Conservation (phyloP, 2,113 vertebrate species). For the Passer montanus region DNA sequence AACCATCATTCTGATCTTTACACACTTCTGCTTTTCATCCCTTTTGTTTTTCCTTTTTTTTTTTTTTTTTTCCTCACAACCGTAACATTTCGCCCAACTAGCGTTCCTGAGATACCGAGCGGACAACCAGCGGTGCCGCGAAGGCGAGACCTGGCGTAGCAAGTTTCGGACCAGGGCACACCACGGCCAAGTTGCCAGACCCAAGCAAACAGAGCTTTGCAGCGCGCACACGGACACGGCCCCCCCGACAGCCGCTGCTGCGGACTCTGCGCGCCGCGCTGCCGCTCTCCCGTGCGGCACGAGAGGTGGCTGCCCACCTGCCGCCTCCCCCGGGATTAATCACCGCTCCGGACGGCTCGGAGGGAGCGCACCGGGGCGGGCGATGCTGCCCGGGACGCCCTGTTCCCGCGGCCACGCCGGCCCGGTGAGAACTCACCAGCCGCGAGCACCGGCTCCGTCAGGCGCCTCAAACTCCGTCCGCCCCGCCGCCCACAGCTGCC, state of each 20-base stretch:
- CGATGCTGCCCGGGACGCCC: neutral
- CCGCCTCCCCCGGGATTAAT: neutral
- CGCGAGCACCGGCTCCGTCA: neutral
- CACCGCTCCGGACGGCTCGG: neutral
- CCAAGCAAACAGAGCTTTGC: neutral
- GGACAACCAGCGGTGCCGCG: neutral
- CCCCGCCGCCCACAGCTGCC: neutral
- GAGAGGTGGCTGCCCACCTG: rapidly evolving
- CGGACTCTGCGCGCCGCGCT: neutral
- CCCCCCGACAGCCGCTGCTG: neutral
- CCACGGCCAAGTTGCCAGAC: conserved; percentile 25
- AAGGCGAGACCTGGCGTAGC: neutral
- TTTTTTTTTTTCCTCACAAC: too few relatives aligned
- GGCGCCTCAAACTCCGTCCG: neutral
- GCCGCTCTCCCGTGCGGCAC: neutral
- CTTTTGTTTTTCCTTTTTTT: neutral
- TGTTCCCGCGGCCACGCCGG: neutral
- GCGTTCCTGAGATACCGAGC: neutral
- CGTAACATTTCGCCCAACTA: neutral
- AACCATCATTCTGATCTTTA: neutral
- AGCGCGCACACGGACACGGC: neutral
- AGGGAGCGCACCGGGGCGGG: neutral
- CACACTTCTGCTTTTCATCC: neutral
- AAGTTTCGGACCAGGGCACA: conserved; percentile 69
- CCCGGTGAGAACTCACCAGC: conserved; percentile 18